Percentiles rank a stretch among this genome's conserved stretches.
These are phyloP conservation scores for Gisinianus flammeolus DNA, from an alignment of 2,888 invertebrate species.

Conservation along the genomic window DNA sequence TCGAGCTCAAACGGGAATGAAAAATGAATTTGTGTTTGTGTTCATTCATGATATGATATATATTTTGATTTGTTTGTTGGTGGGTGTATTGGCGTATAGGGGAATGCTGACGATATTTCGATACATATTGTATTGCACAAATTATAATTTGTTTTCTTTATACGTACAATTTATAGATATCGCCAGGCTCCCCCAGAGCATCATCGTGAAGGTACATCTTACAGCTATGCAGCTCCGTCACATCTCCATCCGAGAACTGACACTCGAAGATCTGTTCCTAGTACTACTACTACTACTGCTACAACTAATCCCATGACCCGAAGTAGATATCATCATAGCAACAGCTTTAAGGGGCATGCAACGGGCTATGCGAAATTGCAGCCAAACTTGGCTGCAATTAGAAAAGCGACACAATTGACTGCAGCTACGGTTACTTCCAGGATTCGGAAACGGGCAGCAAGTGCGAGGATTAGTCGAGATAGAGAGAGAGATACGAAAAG, in stretches of 20 bases:
- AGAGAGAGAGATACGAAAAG: constrained; percentile 23
- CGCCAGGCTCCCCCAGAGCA: constrained; percentile 59
- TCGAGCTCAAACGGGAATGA: neutral
- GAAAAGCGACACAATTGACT: constrained; percentile 47
- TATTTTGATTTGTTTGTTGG: no score
- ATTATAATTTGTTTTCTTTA: no score
- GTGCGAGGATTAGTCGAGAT: constrained; percentile 28
- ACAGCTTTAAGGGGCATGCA: neutral
- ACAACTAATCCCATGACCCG: neutral
- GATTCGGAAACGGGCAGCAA: constrained; percentile 44
- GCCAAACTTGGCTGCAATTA: constrained; percentile 29
- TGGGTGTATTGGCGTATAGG: no score
- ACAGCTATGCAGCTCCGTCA: constrained; percentile 16
- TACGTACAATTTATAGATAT: constrained; percentile 52
- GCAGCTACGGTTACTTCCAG: constrained; percentile 45
- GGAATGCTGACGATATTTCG: no score
- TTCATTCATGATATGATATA: no score
- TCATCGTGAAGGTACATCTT: constrained; percentile 40
- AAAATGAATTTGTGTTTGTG: no score
- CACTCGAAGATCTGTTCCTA: neutral
- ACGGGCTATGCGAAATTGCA: neutral
- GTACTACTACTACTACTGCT: no score
- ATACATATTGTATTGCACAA: no score
- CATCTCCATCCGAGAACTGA: constrained; percentile 19
- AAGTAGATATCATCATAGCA: neutral